Percentiles rank a stretch among this genome's conserved stretches.
These are phyloP conservation scores for Psix sp. DNA, from an alignment of 1,140 invertebrate genomes.

Conservation along the genomic window DNA sequence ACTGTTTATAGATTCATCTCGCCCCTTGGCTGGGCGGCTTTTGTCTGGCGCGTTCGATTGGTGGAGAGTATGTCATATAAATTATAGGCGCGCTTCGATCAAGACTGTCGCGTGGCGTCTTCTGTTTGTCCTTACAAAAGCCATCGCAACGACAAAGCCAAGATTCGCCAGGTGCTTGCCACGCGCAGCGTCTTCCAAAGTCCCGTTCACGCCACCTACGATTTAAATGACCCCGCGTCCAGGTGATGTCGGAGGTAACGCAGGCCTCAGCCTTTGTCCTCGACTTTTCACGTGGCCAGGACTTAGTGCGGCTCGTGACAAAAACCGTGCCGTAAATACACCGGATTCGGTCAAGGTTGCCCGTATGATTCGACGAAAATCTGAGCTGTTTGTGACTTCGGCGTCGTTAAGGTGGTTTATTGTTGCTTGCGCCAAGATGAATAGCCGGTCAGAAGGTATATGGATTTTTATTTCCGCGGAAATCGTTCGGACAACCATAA, in stretches of 20 bases:
- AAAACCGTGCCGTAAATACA: conserved; percentile 31
- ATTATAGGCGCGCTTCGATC: conserved; percentile 52
- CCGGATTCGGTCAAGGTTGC: conserved; percentile 44
- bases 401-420: conserved; percentile 34
- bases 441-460: conserved; percentile 14
- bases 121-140: conserved; percentile 42
- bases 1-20: conserved; percentile 8
- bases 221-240: conserved; percentile 60
- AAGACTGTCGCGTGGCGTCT: conserved; percentile 50
- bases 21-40: conserved; percentile 1
- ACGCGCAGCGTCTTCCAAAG: conserved; percentile 41
- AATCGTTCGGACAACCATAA: too few species aligned
- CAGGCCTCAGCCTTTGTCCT: conserved; percentile 19
- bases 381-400: conserved; percentile 29
- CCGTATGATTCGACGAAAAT: conserved; percentile 40
- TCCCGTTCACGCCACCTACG: conserved; percentile 66
- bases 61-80: conserved; percentile 19
- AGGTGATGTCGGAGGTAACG: conserved; percentile 24
- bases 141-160: conserved; percentile 36
- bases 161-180: conserved; percentile 63
- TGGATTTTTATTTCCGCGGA: background rate
- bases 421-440: conserved; percentile 18
- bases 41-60: conserved; percentile 12
- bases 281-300: conserved; percentile 23
- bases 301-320: conserved; percentile 50